phyloP scores from a whole-genome alignment of 2,113 vertebrate species.

The Upupa epops region DNA sequence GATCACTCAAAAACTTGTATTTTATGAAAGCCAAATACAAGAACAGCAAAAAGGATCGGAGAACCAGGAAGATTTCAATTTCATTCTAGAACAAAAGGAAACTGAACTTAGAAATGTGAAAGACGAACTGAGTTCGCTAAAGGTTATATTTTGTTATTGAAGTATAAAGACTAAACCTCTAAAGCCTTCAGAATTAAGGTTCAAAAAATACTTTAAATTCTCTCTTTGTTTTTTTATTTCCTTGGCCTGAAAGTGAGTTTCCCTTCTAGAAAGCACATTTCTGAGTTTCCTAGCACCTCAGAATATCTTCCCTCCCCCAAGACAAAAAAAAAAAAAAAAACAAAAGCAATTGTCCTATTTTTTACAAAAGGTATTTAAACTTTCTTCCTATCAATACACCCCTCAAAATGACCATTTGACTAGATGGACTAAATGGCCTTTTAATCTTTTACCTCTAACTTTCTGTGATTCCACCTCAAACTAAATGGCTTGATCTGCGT shows the following conservation, averaged over 20 bases:
- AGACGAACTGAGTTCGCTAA: constrained; percentile 79
- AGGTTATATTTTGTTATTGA: constrained; percentile 83
- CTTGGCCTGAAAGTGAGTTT: constrained; percentile 42
- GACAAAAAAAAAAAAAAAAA: neutral
- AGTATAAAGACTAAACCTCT: constrained; percentile 65
- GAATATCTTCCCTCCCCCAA: neutral
- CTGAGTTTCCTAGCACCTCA: neutral
- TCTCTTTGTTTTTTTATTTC: neutral
- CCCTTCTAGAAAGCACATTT: neutral
- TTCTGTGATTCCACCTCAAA: neutral
- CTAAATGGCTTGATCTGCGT: neutral
- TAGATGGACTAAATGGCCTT: neutral
- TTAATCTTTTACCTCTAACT: neutral
- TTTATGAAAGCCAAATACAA: constrained; percentile 68
- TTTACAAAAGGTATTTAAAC: neutral
- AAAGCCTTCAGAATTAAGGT: constrained; percentile 64
- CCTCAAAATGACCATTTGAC: neutral
- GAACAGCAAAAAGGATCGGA: constrained; percentile 52
- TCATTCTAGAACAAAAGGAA: constrained; percentile 83
- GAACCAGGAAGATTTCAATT: constrained; percentile 72
- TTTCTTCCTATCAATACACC: neutral
- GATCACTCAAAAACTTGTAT: constrained; percentile 64
- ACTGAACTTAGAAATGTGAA: constrained; percentile 77
- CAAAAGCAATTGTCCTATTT: neutral
- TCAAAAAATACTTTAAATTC: constrained; percentile 61